Evolutionary conservation across 2,113 vertebrate species (phyloP), one percentile per base, ranked within the genome.

Genomic region (Plecturocebus donacophilus): DNA sequence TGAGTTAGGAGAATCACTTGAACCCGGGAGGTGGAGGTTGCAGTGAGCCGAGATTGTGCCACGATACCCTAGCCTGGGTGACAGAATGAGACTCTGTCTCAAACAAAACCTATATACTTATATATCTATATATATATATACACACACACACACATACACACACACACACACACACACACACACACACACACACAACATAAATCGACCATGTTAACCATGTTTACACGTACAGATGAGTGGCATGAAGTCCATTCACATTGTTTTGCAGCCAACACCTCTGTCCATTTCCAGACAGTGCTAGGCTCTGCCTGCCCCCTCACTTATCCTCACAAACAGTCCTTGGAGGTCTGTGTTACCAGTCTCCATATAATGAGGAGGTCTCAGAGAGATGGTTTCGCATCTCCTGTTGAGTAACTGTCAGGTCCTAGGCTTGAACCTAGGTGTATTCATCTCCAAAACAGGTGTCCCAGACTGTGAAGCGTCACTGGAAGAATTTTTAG

Each of bases 351-450:
- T 16, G 5, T 16, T 54, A 1, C 35, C 12, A 9, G 47, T 47
- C 77, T 56, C 54, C 8, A 0, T 32, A 0, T 0, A 2, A 2
- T 7, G 8, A 66, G n/a, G 4, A 14, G 56, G 49, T 76, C 58
- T 80, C 25, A 32, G 27, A 35, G 21, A 70, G 12, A 30, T 14
- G 9, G 7, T n/a, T 49, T n/a, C 0, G 32, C 3, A 0, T 66
- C 38, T 84, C 52, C 4, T 13, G 5, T 38, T 0, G 23, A 83
- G n/a, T 17, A 21, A 25, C 76, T 71, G 84, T 35, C 56, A 19
- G n/a, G 76, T 25, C 70, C 87, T 68, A 61, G 73, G 30, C 6
- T 21, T 23, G 49, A 66, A 66, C 25, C 35, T 47, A 23, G 17
- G 1, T 2, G 0, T 64, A 20, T 89, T 49, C 23, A 1, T 25